Conservation (phyloP, 1,140 invertebrate species). For the Mya arenaria region DNA sequence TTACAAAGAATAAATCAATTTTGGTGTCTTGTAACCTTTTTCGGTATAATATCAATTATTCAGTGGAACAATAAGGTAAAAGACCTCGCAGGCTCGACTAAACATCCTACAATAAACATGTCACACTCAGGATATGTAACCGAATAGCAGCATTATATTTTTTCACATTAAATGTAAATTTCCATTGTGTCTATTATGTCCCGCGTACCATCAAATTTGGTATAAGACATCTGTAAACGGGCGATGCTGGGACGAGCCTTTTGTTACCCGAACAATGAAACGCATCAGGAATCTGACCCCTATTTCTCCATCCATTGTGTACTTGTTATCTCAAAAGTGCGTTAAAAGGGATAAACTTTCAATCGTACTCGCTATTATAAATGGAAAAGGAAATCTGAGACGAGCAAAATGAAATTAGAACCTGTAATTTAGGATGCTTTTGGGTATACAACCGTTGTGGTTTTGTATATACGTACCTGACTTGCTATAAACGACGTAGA, state of each 20-base stretch:
- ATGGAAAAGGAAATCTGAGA: not conserved
- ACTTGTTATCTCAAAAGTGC: slow-evolving; percentile 46
- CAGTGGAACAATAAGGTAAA: slow-evolving; percentile 20
- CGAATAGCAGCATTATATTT: slow-evolving; percentile 39
- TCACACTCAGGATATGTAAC: slow-evolving; percentile 36
- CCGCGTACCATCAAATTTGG: slow-evolving; percentile 17
- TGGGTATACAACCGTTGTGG: too few species aligned
- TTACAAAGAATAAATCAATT: slow-evolving; percentile 51
- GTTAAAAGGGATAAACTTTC: slow-evolving; percentile 49
- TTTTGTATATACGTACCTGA: too few species aligned
- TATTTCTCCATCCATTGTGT: slow-evolving; percentile 23
- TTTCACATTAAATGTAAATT: slow-evolving; percentile 58
- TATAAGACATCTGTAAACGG: slow-evolving; percentile 42
- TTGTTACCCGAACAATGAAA: slow-evolving; percentile 26
- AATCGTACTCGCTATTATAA: slow-evolving; percentile 7
- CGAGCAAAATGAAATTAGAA: not conserved
- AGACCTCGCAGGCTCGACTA: slow-evolving; percentile 35
- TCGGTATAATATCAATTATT: slow-evolving; percentile 54
- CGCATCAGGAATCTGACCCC: slow-evolving; percentile 46
- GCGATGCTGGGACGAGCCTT: slow-evolving; percentile 12
- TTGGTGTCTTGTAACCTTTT: slow-evolving; percentile 15
- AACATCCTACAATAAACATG: slow-evolving; percentile 52
- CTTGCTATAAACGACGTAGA: too few species aligned
- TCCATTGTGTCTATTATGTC: slow-evolving; percentile 50
- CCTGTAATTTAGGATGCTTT: not conserved